Conservation (phyloP, 2,113 vertebrate genomes). For the Rhinoderma darwinii region DNA sequence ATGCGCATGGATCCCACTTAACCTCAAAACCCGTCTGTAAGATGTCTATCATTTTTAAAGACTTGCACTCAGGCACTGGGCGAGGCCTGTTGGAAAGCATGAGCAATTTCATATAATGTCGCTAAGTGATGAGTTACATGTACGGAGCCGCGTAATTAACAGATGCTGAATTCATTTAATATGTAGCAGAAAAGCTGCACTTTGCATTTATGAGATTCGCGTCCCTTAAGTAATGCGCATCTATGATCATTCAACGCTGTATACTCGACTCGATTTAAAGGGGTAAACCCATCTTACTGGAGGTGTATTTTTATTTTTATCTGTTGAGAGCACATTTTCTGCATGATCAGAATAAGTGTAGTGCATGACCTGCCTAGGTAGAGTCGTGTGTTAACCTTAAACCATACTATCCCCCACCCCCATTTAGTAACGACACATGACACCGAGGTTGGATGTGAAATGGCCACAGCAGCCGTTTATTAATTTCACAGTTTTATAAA, state of each 20-base stretch:
- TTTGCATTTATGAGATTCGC: conserved; percentile 5
- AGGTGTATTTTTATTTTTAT: background rate
- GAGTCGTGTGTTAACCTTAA: too few relatives aligned
- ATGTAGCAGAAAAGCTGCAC: background rate
- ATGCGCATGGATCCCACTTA: conserved; percentile 41
- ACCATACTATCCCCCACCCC: too few relatives aligned
- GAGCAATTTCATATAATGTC: conserved; percentile 31
- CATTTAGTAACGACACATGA: too few relatives aligned
- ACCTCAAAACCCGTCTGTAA: conserved; percentile 8
- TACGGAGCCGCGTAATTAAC: conserved; percentile 9
- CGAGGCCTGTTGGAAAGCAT: conserved; percentile 8
- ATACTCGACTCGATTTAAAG: background rate
- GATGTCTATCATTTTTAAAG: conserved; percentile 37
- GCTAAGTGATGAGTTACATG: conserved; percentile 49
- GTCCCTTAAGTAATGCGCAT: conserved; percentile 14
- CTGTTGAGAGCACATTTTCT: background rate
- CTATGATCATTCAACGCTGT: background rate
- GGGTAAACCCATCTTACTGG: background rate
- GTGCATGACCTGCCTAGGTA: too few relatives aligned
- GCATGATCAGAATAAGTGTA: background rate
- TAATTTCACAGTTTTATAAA: too few relatives aligned
- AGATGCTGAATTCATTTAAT: conserved; percentile 28
- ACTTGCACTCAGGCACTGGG: background rate
- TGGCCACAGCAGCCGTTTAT: too few relatives aligned
- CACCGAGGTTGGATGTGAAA: too few relatives aligned